Evolutionary conservation across 2,888 invertebrate species (phyloP).

Genomic region (Tridacna gigas): DNA sequence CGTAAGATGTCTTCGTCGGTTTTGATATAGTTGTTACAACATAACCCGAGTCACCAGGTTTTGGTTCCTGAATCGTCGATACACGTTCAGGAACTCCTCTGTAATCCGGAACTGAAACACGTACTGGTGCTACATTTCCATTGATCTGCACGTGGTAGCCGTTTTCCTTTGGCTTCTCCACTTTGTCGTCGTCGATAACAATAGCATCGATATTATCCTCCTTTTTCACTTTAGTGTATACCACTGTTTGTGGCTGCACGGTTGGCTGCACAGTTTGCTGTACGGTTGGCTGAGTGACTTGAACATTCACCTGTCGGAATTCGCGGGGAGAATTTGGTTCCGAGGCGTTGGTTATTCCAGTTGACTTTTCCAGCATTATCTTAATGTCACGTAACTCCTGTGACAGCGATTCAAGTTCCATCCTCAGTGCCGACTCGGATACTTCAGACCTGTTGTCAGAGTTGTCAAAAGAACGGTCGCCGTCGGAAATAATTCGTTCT

Average conservation of each 20-base stretch:
- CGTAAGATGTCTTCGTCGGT: constrained; percentile 53
- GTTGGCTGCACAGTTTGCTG: constrained; percentile 21
- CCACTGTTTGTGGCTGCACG: constrained; percentile 20
- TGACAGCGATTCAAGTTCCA: constrained; percentile 69
- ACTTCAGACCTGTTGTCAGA: constrained; percentile 65
- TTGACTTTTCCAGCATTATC: constrained; percentile 71
- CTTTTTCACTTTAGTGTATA: not conserved
- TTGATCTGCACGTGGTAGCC: constrained; percentile 28
- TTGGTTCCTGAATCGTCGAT: constrained; percentile 5
- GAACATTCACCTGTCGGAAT: constrained; percentile 42
- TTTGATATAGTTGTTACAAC: constrained; percentile 2
- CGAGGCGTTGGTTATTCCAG: constrained; percentile 59
- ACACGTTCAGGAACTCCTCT: constrained; percentile 38
- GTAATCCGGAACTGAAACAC: constrained; percentile 61
- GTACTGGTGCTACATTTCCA: constrained; percentile 31
- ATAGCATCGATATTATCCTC: constrained; percentile 40
- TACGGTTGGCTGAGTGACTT: constrained; percentile 40
- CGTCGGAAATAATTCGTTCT: constrained; percentile 24
- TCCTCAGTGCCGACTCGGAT: constrained; percentile 61
- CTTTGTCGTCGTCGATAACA: constrained; percentile 46
- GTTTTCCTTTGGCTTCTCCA: constrained; percentile 23
- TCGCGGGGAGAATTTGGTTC: constrained; percentile 39
- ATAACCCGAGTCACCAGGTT: constrained; percentile 27
- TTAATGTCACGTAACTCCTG: constrained; percentile 75
- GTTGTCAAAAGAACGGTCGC: constrained; percentile 18